Conservation (phyloP, 2,113 vertebrate species). For the Microcebus tavaratra region DNA sequence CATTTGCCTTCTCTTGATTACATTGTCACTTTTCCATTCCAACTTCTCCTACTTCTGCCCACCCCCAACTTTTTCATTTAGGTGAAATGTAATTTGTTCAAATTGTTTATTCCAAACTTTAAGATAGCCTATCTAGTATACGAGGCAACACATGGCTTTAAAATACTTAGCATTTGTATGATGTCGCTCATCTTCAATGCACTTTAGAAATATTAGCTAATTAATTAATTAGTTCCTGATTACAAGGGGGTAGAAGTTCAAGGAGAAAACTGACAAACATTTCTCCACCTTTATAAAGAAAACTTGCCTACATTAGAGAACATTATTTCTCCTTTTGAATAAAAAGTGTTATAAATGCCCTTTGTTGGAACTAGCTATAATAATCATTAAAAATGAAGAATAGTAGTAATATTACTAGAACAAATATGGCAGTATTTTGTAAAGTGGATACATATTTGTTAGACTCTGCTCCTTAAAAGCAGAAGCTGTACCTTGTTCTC, state of each 20-base stretch:
- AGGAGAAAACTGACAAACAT: constrained; percentile 64
- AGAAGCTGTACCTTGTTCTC: not conserved
- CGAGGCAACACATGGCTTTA: constrained; percentile 61
- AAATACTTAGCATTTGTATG: constrained; percentile 72
- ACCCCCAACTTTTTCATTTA: constrained; percentile 9
- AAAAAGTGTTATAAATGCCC: constrained; percentile 62
- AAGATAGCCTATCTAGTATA: constrained; percentile 11
- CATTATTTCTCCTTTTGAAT: constrained; percentile 65
- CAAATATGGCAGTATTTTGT: constrained; percentile 65
- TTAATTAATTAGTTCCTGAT: constrained; percentile 81
- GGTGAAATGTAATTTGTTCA: constrained; percentile 66
- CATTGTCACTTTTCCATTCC: not conserved
- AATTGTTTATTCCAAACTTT: constrained; percentile 59
- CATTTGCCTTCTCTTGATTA: constrained; percentile 22
- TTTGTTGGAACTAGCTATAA: constrained; percentile 57
- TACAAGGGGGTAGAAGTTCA: constrained; percentile 73
- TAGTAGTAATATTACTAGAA: constrained; percentile 60
- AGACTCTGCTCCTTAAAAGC: not conserved
- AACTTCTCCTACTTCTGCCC: not conserved
- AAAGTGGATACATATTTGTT: constrained; percentile 46
- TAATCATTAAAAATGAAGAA: constrained; percentile 75
- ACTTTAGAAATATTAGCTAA: constrained; percentile 77
- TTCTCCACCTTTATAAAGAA: constrained; percentile 61
- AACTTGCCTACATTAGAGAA: constrained; percentile 44
- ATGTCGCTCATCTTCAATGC: constrained; percentile 43